phyloP scores from a whole-genome alignment of 2,888 invertebrate species.

The Rhogogaster chlorosoma region DNA sequence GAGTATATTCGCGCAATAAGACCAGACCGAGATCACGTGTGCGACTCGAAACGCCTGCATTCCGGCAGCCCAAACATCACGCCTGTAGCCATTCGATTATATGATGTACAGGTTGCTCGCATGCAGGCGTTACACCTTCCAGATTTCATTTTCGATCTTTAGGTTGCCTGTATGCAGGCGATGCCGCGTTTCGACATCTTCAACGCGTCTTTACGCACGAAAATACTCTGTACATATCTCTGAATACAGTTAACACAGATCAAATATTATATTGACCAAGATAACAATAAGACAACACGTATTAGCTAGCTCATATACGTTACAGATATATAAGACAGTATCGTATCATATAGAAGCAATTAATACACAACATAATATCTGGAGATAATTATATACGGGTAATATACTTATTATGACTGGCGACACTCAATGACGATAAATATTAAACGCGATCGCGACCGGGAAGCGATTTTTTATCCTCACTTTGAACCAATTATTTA shows the following conservation, averaged over 20 bases:
- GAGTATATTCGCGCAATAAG: neutral
- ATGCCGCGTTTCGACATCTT: neutral
- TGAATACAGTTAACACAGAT: conserved; percentile 11
- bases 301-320: neutral
- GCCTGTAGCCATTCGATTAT: too few relatives aligned
- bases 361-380: conserved; percentile 52
- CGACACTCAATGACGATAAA: conserved; percentile 33
- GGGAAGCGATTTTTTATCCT: neutral
- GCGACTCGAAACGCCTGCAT: neutral
- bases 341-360: conserved; percentile 2
- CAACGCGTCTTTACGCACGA: neutral
- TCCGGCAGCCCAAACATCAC: neutral
- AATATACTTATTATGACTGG: conserved; percentile 44
- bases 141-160: neutral
- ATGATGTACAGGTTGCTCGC: too few relatives aligned
- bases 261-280: neutral
- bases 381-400: conserved; percentile 58
- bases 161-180: neutral
- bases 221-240: neutral
- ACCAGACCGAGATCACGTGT: neutral
- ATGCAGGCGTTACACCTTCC: too few relatives aligned
- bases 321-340: neutral
- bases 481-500: neutral
- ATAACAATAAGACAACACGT: neutral
- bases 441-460: conserved; percentile 11